Base-by-base conservation (phyloP, 2,888 invertebrate species). In the Pollenia labialis region DNA sequence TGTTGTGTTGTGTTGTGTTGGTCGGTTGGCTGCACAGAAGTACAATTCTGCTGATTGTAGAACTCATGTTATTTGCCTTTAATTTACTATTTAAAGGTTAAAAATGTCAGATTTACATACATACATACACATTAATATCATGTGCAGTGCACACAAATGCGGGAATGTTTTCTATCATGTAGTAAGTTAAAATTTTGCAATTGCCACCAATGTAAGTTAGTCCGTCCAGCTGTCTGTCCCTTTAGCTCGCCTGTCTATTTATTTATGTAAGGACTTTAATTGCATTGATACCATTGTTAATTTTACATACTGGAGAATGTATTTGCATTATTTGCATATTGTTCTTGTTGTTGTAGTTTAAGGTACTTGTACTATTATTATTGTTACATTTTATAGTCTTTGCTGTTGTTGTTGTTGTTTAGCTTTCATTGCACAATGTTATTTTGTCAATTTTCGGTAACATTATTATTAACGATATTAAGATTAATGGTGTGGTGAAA, bases 391-490 rank as follows among this genome's bases (percentile, higher is more conserved):
- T 54, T 52, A 18, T 71, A 23, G 79, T 69, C 2, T 12, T 62
- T 58, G 74, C 77, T 80, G 77, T 48, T 81, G 16, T 66, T 75
- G 46, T 52, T 75, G 46, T 52, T 52, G 66, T 76, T 16, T 60
- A 54, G 66, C 66, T 86, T 81, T 75, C 71, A 58, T 76, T 75
- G 77, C 48, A 54, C 72, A 72, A 56, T 87, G 84, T 77, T 84
- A 64, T 77, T 81, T 77, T 84, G 87, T 81, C 76, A 87, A 87
- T 87, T 77, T 87, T 87, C 87, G 81, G 81, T 87, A 81, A 84
- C 87, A 87, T 84, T 81, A 81, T 88, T 87, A 87, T 88, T 88
- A 88, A 88, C 83, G 81, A 88, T 86, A 89, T 88, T 85, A 88
- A 89, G 88, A 89, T 88, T 86, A 89, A 88, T 88, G 81, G 85